Percentiles rank a stretch among this genome's conserved stretches.
These are phyloP conservation scores for Gulo gulo DNA, from an alignment of 2,113 vertebrate genomes.

Conservation along the genomic window DNA sequence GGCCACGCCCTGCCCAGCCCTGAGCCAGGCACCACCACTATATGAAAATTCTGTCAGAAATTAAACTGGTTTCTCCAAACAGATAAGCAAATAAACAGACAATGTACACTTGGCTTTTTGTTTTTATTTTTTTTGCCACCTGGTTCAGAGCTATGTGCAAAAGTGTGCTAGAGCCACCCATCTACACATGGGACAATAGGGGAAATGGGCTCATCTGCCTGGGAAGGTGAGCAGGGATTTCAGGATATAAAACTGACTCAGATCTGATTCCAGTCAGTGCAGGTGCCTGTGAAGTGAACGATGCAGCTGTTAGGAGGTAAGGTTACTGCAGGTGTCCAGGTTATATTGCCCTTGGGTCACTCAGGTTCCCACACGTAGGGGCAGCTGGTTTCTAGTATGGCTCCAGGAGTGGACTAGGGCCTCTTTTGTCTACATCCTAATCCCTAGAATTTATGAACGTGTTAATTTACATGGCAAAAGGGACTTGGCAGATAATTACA, in stretches of 20 bases:
- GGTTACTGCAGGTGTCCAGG: neutral
- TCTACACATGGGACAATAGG: neutral
- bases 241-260: neutral
- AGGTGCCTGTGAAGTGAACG: constrained; percentile 20
- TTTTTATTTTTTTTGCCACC: neutral
- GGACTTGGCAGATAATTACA: neutral
- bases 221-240: neutral
- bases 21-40: neutral
- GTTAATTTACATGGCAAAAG: neutral
- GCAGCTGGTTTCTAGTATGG: neutral
- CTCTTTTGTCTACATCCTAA: neutral
- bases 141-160: neutral
- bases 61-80: constrained; percentile 13
- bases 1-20: neutral
- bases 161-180: neutral
- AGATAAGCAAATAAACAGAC: neutral
- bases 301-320: neutral
- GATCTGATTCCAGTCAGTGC: neutral
- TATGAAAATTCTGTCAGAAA: constrained; percentile 38
- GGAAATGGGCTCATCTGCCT: neutral
- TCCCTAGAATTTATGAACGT: neutral
- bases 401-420: neutral
- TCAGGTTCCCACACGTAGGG: neutral
- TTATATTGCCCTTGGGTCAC: neutral
- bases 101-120: neutral